phyloP scores from a whole-genome alignment of 2,113 vertebrate genomes.

The Rhea pennata region DNA sequence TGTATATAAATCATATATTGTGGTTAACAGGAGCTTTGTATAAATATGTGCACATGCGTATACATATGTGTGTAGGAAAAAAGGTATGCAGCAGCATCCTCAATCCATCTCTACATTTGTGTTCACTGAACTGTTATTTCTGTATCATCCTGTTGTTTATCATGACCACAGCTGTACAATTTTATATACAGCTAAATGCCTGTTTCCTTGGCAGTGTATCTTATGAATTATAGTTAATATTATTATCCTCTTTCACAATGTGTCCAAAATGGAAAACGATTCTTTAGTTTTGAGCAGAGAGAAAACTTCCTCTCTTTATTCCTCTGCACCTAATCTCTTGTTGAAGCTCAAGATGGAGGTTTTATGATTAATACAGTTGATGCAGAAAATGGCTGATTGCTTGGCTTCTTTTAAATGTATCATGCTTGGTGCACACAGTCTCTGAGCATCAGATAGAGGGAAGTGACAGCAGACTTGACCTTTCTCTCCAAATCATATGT shows the following conservation, averaged over 20 bases:
- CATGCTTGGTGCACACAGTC: constrained; percentile 68
- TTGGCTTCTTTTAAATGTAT: constrained; percentile 72
- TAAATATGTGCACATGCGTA: too few relatives aligned
- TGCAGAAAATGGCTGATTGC: constrained; percentile 78
- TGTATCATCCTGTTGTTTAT: not conserved
- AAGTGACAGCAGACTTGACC: constrained; percentile 79
- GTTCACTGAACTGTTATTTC: constrained; percentile 3
- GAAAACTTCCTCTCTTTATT: constrained; percentile 31
- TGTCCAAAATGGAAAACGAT: not conserved
- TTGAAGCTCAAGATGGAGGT: constrained; percentile 77
- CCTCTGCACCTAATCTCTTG: constrained; percentile 33
- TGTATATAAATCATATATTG: fast-evolving
- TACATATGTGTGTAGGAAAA: fast-evolving
- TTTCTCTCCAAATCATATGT: constrained; percentile 67
- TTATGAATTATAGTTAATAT: constrained; percentile 5
- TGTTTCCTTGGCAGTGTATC: not conserved
- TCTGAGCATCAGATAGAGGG: constrained; percentile 75
- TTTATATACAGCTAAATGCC: not conserved
- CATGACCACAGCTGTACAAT: not conserved
- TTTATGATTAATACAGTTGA: constrained; percentile 71
- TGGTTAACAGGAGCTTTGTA: not conserved
- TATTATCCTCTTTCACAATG: not conserved
- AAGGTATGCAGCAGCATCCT: not conserved
- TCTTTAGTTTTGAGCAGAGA: not conserved
- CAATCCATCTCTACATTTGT: not conserved